Evolutionary conservation across 2,888 invertebrate species (phyloP).

Genomic region (Stenodera caucasica): DNA sequence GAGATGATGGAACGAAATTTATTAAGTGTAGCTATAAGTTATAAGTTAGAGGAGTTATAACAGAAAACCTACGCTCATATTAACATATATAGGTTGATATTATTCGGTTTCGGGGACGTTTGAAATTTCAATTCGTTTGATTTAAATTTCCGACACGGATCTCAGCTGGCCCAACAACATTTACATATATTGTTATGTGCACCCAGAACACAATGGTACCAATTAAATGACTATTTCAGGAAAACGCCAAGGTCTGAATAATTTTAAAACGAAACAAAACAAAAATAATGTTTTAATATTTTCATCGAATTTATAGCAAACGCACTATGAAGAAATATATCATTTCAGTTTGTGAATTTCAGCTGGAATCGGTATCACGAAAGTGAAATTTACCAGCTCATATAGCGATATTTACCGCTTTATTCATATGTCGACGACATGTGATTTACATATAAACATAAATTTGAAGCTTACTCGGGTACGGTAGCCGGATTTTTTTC

Average conservation of each 20-base stretch:
- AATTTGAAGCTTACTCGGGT: neutral
- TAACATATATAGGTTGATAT: neutral
- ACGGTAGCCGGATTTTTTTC: neutral
- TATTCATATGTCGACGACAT: constrained; percentile 7
- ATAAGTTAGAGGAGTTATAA: neutral
- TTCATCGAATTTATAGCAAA: too few species aligned
- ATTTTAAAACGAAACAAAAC: neutral
- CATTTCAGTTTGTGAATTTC: too few species aligned
- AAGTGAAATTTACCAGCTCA: neutral
- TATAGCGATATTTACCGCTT: constrained; percentile 1
- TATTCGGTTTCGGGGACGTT: constrained; percentile 4
- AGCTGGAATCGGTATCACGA: constrained; percentile 1
- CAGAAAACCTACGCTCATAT: neutral
- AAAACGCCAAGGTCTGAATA: neutral
- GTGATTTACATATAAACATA: constrained; percentile 6
- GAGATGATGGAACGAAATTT: constrained; percentile 1
- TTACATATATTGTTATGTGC: constrained; percentile 1
- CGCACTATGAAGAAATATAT: too few species aligned
- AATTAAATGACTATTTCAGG: neutral
- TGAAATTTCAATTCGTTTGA: constrained; percentile 7
- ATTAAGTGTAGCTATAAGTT: neutral
- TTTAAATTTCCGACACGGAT: constrained; percentile 4
- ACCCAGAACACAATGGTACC: neutral
- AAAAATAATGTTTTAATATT: too few species aligned
- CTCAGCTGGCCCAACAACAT: neutral